Base-by-base conservation (phyloP, 2,113 vertebrate species). In the Balaeniceps rex region DNA sequence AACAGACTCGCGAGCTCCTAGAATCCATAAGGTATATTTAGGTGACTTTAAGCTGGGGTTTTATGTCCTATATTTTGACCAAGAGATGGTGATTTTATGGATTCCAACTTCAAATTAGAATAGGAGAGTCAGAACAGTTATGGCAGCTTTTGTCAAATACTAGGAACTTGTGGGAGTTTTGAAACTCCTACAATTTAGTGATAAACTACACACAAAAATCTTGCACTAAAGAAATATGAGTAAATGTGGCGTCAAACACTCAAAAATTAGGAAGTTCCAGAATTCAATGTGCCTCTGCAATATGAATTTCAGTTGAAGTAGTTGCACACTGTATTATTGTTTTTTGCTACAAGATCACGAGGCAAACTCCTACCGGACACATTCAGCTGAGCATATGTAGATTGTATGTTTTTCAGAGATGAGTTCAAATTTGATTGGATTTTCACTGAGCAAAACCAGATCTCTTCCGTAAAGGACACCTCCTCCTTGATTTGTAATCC, bases 1-100 rank as follows among this genome's bases (percentile, higher is more conserved):
- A 23, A 97, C 98, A 0, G 87, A 99, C 11, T 92, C 93, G 9
- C 96, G 97, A 1, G 98, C 98, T 1, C 99, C 99, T 0, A 94
- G 82, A 15, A 94, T 99, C 19, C 98, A 99, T 92, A 99, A 99
- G 99, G 99, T 98, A 79, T 6, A 44, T 75, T 7, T 34, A 19
- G 36, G 7, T 40, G 40, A 36, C 51, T 57, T 80, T 7, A 66
- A 46, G n/a, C 24, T 49, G 40, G 17, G 26, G 0, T 34, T 66
- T 76, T 49, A 11, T 34, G 15, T 33, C 34, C 38, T 51, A 6
- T 24, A 10, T 71, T 81, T 51, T 76, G 40, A 54, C 17, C 34
- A n/a, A 66, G 46, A 34, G 64, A 46, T 8, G 7, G 65, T 38
- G 36, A 52, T 44, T 24, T 66, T 19, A 11, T 44, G 57, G 51